A percentile compares a stretch with the other conserved stretches of the same genome.
Conservation (phyloP, 2,113 vertebrate genomes). For the Calidris pygmaea region DNA sequence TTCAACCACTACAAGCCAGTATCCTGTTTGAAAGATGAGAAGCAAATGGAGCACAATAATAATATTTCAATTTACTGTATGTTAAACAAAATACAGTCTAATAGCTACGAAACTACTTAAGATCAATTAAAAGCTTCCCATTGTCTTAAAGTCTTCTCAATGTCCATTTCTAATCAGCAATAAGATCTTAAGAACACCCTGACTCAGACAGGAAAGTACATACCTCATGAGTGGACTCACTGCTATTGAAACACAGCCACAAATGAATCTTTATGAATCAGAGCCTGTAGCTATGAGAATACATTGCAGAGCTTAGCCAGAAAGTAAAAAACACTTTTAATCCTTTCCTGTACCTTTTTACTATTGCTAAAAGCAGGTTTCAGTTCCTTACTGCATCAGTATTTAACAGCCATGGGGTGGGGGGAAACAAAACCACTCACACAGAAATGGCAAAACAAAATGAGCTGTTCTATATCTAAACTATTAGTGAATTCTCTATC, state of each 20-base stretch:
- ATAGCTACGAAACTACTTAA: background rate
- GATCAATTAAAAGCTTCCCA: background rate
- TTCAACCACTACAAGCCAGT: background rate
- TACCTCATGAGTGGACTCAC: background rate
- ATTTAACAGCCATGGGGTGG: background rate
- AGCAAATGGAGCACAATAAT: background rate
- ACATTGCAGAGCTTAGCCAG: background rate
- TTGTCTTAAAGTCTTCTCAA: background rate
- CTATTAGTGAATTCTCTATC: background rate
- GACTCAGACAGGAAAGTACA: background rate
- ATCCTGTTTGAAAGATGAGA: background rate
- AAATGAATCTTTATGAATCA: slow-evolving; percentile 18
- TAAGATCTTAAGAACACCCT: background rate
- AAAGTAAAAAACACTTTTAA: background rate
- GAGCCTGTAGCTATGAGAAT: background rate
- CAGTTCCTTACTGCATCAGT: background rate
- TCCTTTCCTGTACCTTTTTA: background rate
- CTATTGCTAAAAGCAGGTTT: background rate
- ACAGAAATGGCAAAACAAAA: background rate
- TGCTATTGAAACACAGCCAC: background rate
- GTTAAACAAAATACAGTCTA: background rate
- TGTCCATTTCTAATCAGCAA: background rate
- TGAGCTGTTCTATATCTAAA: background rate
- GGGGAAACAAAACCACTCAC: background rate
- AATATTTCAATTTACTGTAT: background rate